Evolutionary conservation across 2,113 vertebrate genomes (phyloP).

Genomic region (Thinocorus orbignyianus): DNA sequence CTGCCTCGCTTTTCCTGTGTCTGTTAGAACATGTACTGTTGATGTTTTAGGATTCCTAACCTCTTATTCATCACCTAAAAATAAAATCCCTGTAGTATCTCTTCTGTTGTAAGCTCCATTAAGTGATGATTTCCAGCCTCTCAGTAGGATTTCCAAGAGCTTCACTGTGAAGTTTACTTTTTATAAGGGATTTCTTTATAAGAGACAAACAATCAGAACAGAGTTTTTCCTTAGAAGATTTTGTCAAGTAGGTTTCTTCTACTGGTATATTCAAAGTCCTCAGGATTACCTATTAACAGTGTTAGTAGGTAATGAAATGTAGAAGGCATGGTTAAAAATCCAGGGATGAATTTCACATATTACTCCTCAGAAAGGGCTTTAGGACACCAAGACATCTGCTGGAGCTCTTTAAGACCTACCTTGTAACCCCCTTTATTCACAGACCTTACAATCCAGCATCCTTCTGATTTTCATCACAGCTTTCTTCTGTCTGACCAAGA

Average conservation of each 20-base stretch:
- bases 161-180: conserved; percentile 24
- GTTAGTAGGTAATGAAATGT: neutral
- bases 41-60: conserved; percentile 24
- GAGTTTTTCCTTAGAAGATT: conserved; percentile 2
- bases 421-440: neutral
- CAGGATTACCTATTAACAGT: neutral
- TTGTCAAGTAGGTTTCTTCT: neutral
- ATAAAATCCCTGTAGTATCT: conserved; percentile 9
- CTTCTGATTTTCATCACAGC: neutral
- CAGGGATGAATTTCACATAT: neutral
- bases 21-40: neutral
- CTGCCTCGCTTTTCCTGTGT: neutral
- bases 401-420: neutral
- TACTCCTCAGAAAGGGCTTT: neutral
- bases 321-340: neutral
- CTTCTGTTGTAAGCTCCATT: conserved; percentile 3
- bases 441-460: neutral
- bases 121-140: conserved; percentile 41
- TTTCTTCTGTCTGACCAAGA: neutral
- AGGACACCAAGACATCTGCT: neutral
- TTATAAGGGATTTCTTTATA: conserved; percentile 21
- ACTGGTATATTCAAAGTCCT: neutral
- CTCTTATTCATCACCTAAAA: neutral
- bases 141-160: conserved; percentile 18
- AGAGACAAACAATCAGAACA: neutral